phyloP scores from a whole-genome alignment of 2,888 invertebrate genomes.

The Cantharis rufa region DNA sequence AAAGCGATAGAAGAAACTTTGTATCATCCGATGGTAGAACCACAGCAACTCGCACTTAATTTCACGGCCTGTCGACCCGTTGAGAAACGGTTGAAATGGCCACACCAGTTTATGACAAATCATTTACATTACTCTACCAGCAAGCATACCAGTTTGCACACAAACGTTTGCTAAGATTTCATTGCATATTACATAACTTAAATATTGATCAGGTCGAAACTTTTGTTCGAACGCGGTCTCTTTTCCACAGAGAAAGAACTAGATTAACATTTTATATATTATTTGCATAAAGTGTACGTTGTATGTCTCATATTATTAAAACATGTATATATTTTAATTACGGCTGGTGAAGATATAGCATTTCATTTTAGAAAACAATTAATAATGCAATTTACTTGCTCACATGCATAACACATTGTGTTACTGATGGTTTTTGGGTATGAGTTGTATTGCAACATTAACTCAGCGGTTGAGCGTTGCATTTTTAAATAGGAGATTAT shows the following conservation, averaged over 20 bases:
- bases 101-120: conserved; percentile 35
- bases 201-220: neutral
- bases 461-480: too few species aligned
- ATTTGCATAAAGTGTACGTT: neutral
- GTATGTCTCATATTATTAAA: neutral
- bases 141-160: conserved; percentile 14
- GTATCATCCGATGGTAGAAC: conserved; percentile 35
- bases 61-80: conserved; percentile 40
- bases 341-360: too few species aligned
- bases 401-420: neutral
- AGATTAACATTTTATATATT: neutral
- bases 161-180: conserved; percentile 19
- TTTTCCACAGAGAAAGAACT: neutral
- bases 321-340: neutral
- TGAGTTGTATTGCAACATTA: too few species aligned
- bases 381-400: neutral
- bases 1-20: conserved; percentile 24
- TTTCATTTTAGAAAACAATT: neutral
- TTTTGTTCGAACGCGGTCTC: neutral
- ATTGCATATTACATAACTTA: neutral
- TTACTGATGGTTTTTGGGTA: neutral
- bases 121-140: conserved; percentile 25
- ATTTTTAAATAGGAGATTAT: too few species aligned
- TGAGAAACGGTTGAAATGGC: conserved; percentile 39
- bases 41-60: conserved; percentile 42